Evolutionary conservation across 2,797 vertebrate species (phyloP), one percentile per base, ranked within the genome.

Genomic region (Gobionotothen gibberifrons): DNA sequence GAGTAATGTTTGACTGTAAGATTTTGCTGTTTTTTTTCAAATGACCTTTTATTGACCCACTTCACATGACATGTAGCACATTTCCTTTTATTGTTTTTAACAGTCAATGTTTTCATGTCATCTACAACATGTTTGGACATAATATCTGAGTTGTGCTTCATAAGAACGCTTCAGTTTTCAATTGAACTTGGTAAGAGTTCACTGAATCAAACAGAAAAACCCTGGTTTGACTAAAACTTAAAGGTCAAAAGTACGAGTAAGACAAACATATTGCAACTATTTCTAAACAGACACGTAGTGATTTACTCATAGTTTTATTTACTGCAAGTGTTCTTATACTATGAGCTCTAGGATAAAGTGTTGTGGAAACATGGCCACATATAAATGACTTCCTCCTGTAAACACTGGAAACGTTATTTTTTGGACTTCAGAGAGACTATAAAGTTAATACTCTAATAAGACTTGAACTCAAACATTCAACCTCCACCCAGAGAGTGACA

Each of bases 221-320:
- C 7, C 52, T 29, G 4, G 52, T 69, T 55, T 59, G 61, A 69
- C 53, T 52, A 40, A 73, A 55, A 66, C 4, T 53, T 54, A 47
- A 7, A 42, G 3, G 36, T 15, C 39, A 72, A 73, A 76, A 71
- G 8, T 22, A 26, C 9, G 44, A 55, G 53, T 72, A 19, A 67
- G 53, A 70, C 53, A 65, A 75, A 81, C 11, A 84, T 21, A 32
- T 11, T 49, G 47, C 16, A 61, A 43, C 12, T 65, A 44, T 61
- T 47, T 52, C 22, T 26, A 71, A 64, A 72, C 29, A 69, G 26
- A 56, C 5, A 1, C 32, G 51, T 11, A 42, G 5, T 53, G 12
- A 26, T 26, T 26, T 3, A 26, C 22, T 26, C 22, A 26, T 26
- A 26, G 22, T 26, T 26, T 26, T 26, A 40, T 62, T 74, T 46